Base-by-base conservation (phyloP, 2,888 invertebrate species). In the Cosmorhoe ocellata region DNA sequence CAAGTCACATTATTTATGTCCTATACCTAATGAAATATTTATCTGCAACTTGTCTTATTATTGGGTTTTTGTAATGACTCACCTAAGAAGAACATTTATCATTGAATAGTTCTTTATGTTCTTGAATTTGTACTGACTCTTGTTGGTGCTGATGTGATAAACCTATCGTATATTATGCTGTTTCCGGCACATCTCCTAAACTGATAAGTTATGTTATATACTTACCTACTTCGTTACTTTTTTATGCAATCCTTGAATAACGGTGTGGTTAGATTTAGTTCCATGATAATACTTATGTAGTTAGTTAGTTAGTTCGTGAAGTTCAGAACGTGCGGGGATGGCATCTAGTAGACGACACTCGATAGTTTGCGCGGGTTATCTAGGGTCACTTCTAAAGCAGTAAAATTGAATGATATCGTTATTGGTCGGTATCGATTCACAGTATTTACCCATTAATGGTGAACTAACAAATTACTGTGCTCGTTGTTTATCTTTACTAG, bases 351-450 rank as follows among this genome's bases (percentile, higher is more conserved):
- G 84, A 76, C 81, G 78, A 71, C 69, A 76, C 67, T 74, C 76
- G 84, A 79, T 80, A 80, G 81, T 80, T 80, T 71, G 74, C 69
- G 47, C 67, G 82, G 89, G 89, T 89, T 90, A 89, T 89, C 88
- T 65, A 53, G 66, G 88, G 87, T 87, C 88, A 78, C 74, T 81
- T 83, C 84, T 81, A 82, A 85, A 88, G 88, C 86, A 86, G 84
- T 88, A 87, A 86, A 84, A 88, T 89, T 88, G 81, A 89, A 89
- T 84, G 87, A 88, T 89, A 89, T 85, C 85, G 64, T 42, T 77
- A 80, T 81, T 82, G 76, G 79, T 78, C 76, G 76, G 18, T 80
- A 79, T 79, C 77, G 76, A 76, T 81, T 76, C 74, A 77, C 80
- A 81, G 78, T 85, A 81, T 84, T 83, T 83, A 83, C 81, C 69